Base-by-base conservation (phyloP, 2,797 vertebrate species). In the Dendrocincla tyrannina region DNA sequence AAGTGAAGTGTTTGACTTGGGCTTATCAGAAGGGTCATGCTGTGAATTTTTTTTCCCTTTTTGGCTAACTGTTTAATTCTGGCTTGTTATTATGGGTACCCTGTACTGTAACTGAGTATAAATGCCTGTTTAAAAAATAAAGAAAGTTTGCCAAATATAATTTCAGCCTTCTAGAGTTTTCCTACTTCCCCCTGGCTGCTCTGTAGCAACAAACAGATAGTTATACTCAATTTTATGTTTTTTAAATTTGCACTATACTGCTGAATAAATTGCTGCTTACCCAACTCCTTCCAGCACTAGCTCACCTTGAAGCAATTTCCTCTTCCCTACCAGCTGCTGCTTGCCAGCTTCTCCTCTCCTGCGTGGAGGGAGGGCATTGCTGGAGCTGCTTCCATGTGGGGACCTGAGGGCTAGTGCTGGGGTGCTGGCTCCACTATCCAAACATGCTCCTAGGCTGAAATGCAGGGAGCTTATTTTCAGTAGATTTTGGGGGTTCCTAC, bases 151-250 rank as follows among this genome's bases (percentile, higher is more conserved):
- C 10, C 13, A 70, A 80, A 49, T 63, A 41, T 3, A 12, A 60
- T 70, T 86, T 60, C 32, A 75, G 32, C 28, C 37, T 88, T 91
- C 23, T 33, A 46, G 84, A 68, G 12, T 58, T 86, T 94, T 64
- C 30, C 63, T 3, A 17, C 28, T 70, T 63, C 4, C 46, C 13
- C 20, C 32, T 70, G 44, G 11, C 37, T 80, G 52, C 52, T 91
- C 32, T 79, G 22, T 35, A 91, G 42, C 35, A 55, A 58, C 37
- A 67, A 58, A 49, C 27, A 80, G 32, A 24, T 72, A 90, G 50
- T 78, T 89, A 49, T 22, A 25, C 11, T 86, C 13, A 39, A n/a
- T 55, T 88, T 35, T 35, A 7, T 33, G 33, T n/a, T 81, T 80
- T 82, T 33, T 5, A 20, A 50, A 63, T 74, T 84, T 81, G 2